A percentile compares a stretch with the other conserved stretches of the same genome.
These are phyloP conservation scores for Gymnobelideus leadbeateri DNA, from an alignment of 2,113 vertebrate species.

Conservation along the genomic window DNA sequence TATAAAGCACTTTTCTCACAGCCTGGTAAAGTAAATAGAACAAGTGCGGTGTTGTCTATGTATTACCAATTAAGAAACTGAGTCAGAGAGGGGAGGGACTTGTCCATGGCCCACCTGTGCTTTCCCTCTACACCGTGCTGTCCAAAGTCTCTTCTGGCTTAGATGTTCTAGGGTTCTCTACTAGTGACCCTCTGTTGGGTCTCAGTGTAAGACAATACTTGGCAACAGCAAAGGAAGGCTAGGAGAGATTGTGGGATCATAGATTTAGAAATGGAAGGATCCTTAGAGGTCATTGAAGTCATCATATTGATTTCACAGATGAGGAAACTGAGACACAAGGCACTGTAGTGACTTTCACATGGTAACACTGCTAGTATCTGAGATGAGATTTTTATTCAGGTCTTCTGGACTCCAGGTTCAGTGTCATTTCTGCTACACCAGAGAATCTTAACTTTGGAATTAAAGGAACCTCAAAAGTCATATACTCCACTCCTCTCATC, in stretches of 20 bases:
- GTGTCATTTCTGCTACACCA: neutral
- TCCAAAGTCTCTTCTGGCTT: neutral
- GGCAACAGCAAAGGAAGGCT: neutral
- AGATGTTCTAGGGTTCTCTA: neutral
- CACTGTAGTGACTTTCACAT: neutral
- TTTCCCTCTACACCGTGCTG: neutral
- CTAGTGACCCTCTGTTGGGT: neutral
- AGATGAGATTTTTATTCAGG: neutral
- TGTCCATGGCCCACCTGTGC: neutral
- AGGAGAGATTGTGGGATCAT: no score
- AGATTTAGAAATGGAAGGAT: neutral
- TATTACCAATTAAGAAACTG: neutral
- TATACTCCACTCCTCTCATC: neutral
- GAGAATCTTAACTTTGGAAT: neutral
- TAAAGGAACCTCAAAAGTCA: neutral
- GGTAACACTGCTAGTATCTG: neutral
- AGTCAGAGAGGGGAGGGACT: neutral
- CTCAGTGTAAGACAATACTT: neutral
- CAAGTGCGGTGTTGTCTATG: neutral
- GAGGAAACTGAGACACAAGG: neutral
- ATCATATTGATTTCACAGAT: neutral
- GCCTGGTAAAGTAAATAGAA: neutral
- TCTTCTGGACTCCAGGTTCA: neutral
- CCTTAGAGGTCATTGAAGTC: neutral
- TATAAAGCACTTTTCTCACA: neutral